Evolutionary conservation across 2,113 vertebrate species (phyloP).

Genomic region (Rhadina sibilatrix): DNA sequence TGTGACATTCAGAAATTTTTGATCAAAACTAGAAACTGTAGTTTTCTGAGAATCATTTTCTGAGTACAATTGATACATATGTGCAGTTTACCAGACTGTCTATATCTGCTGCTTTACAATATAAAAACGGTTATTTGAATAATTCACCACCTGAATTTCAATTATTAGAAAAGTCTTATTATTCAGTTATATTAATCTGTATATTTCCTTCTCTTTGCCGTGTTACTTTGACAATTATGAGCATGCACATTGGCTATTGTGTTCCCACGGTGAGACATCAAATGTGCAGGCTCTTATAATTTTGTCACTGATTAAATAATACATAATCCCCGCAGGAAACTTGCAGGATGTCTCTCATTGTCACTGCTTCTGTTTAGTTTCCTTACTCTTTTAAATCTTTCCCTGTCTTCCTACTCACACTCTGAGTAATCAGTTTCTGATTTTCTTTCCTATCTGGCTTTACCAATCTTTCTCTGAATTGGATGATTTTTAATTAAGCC

Average conservation of each 20-base stretch:
- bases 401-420: not conserved
- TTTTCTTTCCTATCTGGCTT: not conserved
- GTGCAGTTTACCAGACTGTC: not conserved
- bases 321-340: not conserved
- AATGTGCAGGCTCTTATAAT: not conserved
- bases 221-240: not conserved
- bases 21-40: not conserved
- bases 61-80: not conserved
- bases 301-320: conserved; percentile 28
- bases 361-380: not conserved
- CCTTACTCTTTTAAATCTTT: not conserved
- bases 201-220: not conserved
- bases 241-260: not conserved
- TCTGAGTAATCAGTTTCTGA: not conserved
- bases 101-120: not conserved
- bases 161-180: not conserved
- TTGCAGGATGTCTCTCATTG: not conserved
- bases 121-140: not conserved
- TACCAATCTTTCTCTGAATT: not conserved
- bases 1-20: not conserved
- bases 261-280: not conserved
- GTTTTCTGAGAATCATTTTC: not conserved
- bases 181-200: not conserved
- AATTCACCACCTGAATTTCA: not conserved
- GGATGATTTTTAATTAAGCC: not conserved